phyloP scores from a whole-genome alignment of 2,113 vertebrate species.

The Caranx melampygus region DNA sequence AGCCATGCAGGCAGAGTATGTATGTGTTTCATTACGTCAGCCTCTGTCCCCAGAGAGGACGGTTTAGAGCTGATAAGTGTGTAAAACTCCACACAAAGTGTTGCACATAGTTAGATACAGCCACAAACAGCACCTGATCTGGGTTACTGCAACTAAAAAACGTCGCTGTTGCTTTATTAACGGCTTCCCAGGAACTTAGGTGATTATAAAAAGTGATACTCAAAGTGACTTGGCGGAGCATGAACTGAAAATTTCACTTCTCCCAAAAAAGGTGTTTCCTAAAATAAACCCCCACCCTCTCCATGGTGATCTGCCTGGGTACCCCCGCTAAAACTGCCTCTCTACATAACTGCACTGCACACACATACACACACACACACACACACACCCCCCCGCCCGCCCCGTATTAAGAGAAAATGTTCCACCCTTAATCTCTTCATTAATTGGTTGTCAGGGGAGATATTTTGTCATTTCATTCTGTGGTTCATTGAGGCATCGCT shows the following conservation, averaged over 20 bases:
- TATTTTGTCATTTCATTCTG: constrained; percentile 40
- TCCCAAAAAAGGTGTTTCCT: constrained; percentile 53
- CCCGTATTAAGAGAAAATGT: constrained; percentile 62
- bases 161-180: too few species aligned
- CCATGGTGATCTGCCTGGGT: constrained; percentile 18
- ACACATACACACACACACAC: too few species aligned
- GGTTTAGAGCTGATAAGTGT: too few species aligned
- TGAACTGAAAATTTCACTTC: constrained; percentile 59
- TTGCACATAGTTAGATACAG: too few species aligned
- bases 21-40: too few species aligned
- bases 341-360: constrained; percentile 29
- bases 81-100: too few species aligned
- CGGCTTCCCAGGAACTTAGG: too few species aligned
- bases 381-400: background rate
- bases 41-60: too few species aligned
- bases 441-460: constrained; percentile 54
- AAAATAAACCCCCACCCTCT: constrained; percentile 49
- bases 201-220: too few species aligned
- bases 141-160: too few species aligned
- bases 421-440: constrained; percentile 67
- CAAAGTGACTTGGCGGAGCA: background rate
- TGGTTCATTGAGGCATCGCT: constrained; percentile 15
- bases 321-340: constrained; percentile 42
- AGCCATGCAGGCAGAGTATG: too few species aligned
- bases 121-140: too few species aligned